These are phyloP conservation scores for Halesus radiatus DNA, from an alignment of 1,140 invertebrate species.

Conservation along the genomic window DNA sequence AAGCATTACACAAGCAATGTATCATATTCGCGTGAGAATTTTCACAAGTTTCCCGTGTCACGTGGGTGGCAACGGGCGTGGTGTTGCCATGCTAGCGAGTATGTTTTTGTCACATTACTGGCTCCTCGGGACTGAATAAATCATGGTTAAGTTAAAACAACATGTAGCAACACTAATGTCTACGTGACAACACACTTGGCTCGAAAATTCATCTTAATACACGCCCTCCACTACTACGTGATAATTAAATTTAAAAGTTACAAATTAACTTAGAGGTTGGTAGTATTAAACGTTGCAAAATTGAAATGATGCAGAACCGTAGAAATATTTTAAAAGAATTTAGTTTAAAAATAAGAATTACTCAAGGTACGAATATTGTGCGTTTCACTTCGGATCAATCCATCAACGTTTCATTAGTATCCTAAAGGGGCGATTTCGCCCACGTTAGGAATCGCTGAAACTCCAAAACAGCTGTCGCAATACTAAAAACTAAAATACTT, in stretches of 20 bases:
- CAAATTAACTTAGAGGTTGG: too few relatives aligned
- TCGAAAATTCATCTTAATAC: constrained; percentile 38
- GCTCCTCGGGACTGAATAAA: constrained; percentile 53
- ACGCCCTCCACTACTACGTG: background rate
- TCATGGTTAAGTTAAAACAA: constrained; percentile 54
- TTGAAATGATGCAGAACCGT: too few relatives aligned
- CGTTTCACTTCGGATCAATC: too few relatives aligned
- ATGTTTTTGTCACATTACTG: constrained; percentile 53
- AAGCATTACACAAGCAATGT: constrained; percentile 36
- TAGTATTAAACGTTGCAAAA: too few relatives aligned
- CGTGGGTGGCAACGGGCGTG: constrained; percentile 10
- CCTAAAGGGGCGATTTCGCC: too few relatives aligned
- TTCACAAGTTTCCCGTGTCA: constrained; percentile 42
- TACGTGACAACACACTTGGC: constrained; percentile 34
- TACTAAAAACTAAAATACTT: too few relatives aligned
- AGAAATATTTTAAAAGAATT: too few relatives aligned
- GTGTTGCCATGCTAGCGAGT: constrained; percentile 27
- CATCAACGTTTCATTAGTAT: too few relatives aligned
- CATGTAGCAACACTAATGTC: constrained; percentile 45
- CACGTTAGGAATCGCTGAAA: too few relatives aligned
- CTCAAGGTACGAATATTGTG: too few relatives aligned
- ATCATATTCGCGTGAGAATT: constrained; percentile 44
- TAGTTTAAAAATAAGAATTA: too few relatives aligned
- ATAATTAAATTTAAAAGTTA: constrained; percentile 14
- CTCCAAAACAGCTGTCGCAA: too few relatives aligned